phyloP scores from a whole-genome alignment of 1,140 invertebrate species.

The Conus ventricosus region DNA sequence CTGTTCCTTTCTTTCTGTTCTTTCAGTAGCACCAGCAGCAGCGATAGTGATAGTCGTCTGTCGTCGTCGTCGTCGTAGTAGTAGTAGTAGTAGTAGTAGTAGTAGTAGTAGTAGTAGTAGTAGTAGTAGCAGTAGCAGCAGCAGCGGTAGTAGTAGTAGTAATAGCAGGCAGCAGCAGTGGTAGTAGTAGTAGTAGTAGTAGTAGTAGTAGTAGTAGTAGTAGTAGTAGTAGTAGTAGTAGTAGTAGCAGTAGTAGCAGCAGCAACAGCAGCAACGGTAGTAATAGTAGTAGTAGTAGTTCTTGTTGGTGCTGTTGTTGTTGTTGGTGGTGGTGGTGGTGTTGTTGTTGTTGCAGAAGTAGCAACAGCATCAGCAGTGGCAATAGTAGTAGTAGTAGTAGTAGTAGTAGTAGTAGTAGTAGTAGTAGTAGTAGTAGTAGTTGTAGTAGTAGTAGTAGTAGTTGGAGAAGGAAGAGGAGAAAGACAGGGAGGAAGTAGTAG shows the following conservation, averaged over 20 bases:
- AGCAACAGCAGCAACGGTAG: neutral
- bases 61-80: no score
- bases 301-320: no score
- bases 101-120: conserved; percentile 11
- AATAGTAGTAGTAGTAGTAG: conserved; percentile 11
- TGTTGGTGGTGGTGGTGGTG: no score
- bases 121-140: conserved; percentile 11
- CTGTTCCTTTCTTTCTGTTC: no score
- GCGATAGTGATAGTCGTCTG: neutral
- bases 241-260: conserved; percentile 10
- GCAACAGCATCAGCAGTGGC: no score
- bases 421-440: conserved; percentile 11
- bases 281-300: conserved; percentile 11
- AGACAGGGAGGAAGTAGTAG: no score
- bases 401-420: conserved; percentile 11
- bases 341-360: no score
- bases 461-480: no score
- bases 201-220: conserved; percentile 11
- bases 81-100: no score
- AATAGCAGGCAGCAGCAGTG: no score
- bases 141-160: conserved; percentile 10
- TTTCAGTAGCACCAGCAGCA: conserved; percentile 4
- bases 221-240: conserved; percentile 11
- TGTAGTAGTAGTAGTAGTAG: no score
- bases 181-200: no score